Evolutionary conservation across 2,888 invertebrate species (phyloP).

Genomic region (Argynnis bischoffii): DNA sequence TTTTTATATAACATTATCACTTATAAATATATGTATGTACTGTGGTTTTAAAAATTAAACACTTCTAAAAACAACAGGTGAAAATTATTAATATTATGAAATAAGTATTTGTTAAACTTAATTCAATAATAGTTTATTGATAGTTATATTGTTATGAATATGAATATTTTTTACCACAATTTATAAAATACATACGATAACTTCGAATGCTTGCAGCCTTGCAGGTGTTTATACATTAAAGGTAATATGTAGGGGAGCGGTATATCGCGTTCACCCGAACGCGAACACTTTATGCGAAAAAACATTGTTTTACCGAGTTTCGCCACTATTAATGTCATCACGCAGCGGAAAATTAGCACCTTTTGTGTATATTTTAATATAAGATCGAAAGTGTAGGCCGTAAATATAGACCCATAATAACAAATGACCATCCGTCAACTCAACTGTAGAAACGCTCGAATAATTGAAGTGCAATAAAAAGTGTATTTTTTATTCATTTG

Average conservation of each 20-base stretch:
- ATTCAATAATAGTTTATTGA: neutral
- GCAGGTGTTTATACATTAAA: slow-evolving; percentile 33
- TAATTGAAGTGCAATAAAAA: slow-evolving; percentile 59
- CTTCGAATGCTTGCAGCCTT: slow-evolving; percentile 19
- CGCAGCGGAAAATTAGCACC: slow-evolving; percentile 74
- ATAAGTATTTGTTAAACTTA: neutral
- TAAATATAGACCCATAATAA: slow-evolving; percentile 57
- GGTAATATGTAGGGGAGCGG: slow-evolving; percentile 27
- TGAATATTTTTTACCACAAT: slow-evolving; percentile 6
- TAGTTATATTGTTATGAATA: neutral
- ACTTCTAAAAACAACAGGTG: too few relatives aligned
- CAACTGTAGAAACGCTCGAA: slow-evolving; percentile 57
- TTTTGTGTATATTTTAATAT: slow-evolving; percentile 75
- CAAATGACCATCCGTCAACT: slow-evolving; percentile 57
- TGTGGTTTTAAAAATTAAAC: too few relatives aligned
- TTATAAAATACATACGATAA: slow-evolving; percentile 27
- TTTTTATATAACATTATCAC: too few relatives aligned
- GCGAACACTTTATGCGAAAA: slow-evolving; percentile 48
- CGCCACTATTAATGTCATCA: slow-evolving; percentile 73
- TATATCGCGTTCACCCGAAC: slow-evolving; percentile 53
- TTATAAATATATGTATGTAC: too few relatives aligned
- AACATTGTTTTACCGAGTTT: slow-evolving; percentile 61
- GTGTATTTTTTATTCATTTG: slow-evolving; percentile 52
- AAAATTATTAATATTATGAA: too few relatives aligned
- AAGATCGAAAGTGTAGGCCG: slow-evolving; percentile 65